Conservation (phyloP, 2,888 invertebrate species). For the Terebella lapidaria region DNA sequence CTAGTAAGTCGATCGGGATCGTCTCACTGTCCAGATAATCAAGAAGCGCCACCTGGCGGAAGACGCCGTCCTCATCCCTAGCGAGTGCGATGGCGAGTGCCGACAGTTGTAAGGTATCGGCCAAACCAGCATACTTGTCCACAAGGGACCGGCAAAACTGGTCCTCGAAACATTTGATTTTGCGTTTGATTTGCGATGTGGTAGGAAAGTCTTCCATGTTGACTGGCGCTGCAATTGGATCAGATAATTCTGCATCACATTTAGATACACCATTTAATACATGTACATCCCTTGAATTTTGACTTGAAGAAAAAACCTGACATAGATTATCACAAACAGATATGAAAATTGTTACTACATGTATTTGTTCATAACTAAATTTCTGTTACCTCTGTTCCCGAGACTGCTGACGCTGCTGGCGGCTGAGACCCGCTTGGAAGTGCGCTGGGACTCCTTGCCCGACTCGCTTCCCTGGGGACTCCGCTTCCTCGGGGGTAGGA, state of each 20-base stretch:
- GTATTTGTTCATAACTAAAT: too few relatives aligned
- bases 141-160: conserved; percentile 13
- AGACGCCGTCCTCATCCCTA: neutral
- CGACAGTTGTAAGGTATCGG: conserved; percentile 16
- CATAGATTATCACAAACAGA: too few relatives aligned
- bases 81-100: conserved; percentile 5
- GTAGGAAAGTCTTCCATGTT: conserved; percentile 14
- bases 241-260: neutral
- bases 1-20: neutral
- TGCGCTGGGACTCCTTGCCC: neutral
- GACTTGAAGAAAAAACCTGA: too few relatives aligned
- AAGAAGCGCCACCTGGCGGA: neutral
- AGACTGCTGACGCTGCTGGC: conserved; percentile 3
- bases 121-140: conserved; percentile 12
- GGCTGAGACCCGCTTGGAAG: neutral
- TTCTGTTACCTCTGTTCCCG: neutral
- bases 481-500: neutral
- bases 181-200: conserved; percentile 10
- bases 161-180: conserved; percentile 18
- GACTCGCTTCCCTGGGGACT: neutral
- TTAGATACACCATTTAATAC: neutral
- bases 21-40: neutral
- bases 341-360: too few relatives aligned
- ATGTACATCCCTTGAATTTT: neutral
- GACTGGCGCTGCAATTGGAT: conserved; percentile 1